Evolutionary conservation across 2,797 vertebrate genomes (phyloP).

Genomic region (Acipenser ruthenus): DNA sequence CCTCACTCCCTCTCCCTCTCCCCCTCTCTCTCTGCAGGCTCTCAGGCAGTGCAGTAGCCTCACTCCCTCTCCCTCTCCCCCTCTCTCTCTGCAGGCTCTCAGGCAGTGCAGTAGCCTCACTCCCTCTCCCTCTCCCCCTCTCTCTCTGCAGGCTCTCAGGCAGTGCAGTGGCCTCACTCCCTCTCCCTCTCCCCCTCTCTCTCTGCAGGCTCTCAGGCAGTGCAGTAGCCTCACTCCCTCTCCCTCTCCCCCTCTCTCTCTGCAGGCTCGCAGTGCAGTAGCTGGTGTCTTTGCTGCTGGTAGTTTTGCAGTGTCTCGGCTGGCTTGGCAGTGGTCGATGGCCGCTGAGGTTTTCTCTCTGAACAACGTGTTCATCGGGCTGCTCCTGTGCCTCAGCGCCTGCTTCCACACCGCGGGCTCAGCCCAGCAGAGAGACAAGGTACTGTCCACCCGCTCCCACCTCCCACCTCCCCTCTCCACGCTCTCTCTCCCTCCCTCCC

Average conservation of each 20-base stretch:
- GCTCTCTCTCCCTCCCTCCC: neutral
- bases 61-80: conserved; percentile 13
- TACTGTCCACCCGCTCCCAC: conserved; percentile 33
- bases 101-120: neutral
- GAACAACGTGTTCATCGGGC: conserved; percentile 91
- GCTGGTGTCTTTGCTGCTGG: conserved; percentile 87
- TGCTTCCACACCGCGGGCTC: conserved; percentile 71
- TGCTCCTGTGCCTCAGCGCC: conserved; percentile 75
- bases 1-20: conserved; percentile 35
- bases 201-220: too few species aligned
- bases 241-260: conserved; percentile 44
- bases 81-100: neutral
- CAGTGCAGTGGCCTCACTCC: neutral
- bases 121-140: conserved; percentile 17
- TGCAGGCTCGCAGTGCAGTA: conserved; percentile 77
- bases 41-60: too few species aligned
- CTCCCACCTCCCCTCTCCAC: neutral
- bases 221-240: neutral
- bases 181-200: conserved; percentile 12
- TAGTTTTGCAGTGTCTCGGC: conserved; percentile 82
- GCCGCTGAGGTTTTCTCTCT: conserved; percentile 92
- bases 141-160: neutral
- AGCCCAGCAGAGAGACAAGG: conserved; percentile 75
- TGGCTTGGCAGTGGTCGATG: conserved; percentile 95
- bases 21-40: neutral